A percentile compares a stretch with the other conserved stretches of the same genome.
Evolutionary conservation across 2,797 vertebrate genomes (phyloP).

Genomic region (Argentina silus): DNA sequence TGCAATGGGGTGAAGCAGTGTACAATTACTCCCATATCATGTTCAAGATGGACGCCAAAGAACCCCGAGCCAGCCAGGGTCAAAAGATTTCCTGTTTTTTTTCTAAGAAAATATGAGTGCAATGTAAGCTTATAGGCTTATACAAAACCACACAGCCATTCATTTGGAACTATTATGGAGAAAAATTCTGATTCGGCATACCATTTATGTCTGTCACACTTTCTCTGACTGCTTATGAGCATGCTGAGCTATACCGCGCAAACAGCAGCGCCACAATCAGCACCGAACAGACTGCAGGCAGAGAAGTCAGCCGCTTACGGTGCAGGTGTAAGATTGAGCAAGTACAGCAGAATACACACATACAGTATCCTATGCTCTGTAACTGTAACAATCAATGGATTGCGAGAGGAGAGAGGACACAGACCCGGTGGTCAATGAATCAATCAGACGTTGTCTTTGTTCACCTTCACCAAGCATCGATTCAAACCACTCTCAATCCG

Average conservation of each 20-base stretch:
- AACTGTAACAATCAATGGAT: conserved; percentile 31
- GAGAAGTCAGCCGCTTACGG: not conserved
- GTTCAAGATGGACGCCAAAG: conserved; percentile 15
- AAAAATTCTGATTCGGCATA: no score
- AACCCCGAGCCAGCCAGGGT: conserved; percentile 8
- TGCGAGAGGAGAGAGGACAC: conserved; percentile 6
- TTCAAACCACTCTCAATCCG: conserved; percentile 44
- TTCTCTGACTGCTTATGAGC: no score
- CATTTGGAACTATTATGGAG: no score
- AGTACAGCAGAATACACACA: no score
- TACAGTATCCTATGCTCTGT: no score
- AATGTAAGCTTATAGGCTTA: no score
- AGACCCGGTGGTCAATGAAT: conserved; percentile 35
- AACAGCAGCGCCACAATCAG: no score
- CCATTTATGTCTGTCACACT: no score
- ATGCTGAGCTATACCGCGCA: no score
- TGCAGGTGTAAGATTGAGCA: not conserved
- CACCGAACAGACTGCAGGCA: not conserved
- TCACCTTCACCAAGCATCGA: not conserved
- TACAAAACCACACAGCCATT: no score
- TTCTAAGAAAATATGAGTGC: no score
- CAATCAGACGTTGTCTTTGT: conserved; percentile 30
- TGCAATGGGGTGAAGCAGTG: conserved; percentile 33
- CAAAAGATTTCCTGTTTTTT: not conserved
- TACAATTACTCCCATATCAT: conserved; percentile 28